Base-by-base conservation (phyloP, 2,797 vertebrate species). In the Galagoides demidoff region DNA sequence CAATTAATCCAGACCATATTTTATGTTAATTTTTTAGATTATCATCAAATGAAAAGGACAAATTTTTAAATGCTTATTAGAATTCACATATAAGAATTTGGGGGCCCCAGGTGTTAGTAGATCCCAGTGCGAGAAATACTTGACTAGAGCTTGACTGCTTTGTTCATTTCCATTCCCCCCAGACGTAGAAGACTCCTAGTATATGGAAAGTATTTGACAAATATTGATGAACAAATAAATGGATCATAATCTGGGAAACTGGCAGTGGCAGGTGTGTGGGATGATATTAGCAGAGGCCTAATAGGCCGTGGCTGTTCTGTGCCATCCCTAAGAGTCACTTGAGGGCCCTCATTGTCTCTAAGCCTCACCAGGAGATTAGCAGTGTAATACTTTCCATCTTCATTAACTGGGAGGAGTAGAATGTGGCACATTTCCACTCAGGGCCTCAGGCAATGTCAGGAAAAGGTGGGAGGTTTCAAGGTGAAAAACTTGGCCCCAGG, bases 221-320 rank as follows among this genome's bases (percentile, higher is more conserved):
- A 1, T 34, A 59, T 6, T 39, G 7, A 19, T 52, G 45, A 92
- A 39, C 12, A 43, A 61, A 34, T 43, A 5, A 43, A n/a, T 2
- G 45, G 2, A 22, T 31, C 13, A 6, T 0, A 25, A 16, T 0
- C 37, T 0, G 3, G 29, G 39, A 57, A 64, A 16, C 0, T 68
- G n/a, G 23, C 20, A 8, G 22, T 12, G 34, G 9, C 57, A 25
- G 73, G 0, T 55, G 3, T 31, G 6, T 7, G 7, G 34, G 27
- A 11, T 31, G 59, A 34, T 52, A 14, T 8, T 19, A 9, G 34
- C 12, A 81, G 52, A 84, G 19, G 16, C 64, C 29, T n/a, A 16
- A 22, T 5, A 10, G 13, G 11, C 29, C 5, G 4, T 0, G 11
- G 29, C 14, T 16, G n/a, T 13, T 29, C 68, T 71, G 71, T 13